A percentile compares a stretch with the other conserved stretches of the same genome.
These are phyloP conservation scores for Hemibagrus wyckioides DNA, from an alignment of 2,113 vertebrate genomes.

Conservation along the genomic window DNA sequence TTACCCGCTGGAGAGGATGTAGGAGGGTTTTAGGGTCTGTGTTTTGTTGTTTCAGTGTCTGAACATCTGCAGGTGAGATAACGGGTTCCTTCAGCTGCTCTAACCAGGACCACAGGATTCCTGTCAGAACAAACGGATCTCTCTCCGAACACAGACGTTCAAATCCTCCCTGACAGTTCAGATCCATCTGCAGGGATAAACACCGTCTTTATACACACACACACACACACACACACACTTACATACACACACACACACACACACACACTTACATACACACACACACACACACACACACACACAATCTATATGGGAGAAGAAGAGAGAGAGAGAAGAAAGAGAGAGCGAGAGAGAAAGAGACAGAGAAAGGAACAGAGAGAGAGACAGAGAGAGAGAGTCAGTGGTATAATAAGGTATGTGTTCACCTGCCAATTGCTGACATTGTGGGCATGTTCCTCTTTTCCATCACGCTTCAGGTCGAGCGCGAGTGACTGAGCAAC, in stretches of 20 bases:
- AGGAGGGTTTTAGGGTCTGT: constrained; percentile 75
- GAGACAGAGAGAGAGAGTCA: background rate
- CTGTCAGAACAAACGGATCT: constrained; percentile 88
- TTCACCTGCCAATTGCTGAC: constrained; percentile 89
- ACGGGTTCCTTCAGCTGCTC: constrained; percentile 93
- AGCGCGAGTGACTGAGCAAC: constrained; percentile 88
- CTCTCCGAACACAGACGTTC: constrained; percentile 86
- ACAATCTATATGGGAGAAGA: background rate
- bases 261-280: no score
- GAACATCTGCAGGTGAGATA: constrained; percentile 76
- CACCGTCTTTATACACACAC: background rate
- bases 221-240: background rate
- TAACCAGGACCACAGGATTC: constrained; percentile 96
- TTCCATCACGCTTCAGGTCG: constrained; percentile 79
- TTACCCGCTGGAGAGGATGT: constrained; percentile 80
- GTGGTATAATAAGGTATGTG: background rate
- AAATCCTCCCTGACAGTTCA: constrained; percentile 91
- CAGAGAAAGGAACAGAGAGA: background rate
- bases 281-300: background rate
- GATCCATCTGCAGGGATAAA: constrained; percentile 77
- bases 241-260: no score
- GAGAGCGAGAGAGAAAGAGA: background rate
- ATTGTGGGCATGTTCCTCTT: constrained; percentile 76
- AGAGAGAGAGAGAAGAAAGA: background rate
- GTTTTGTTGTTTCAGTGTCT: constrained; percentile 68